Percentiles rank a stretch among this genome's conserved stretches.
These are phyloP conservation scores for Iguana delicatissima DNA, from an alignment of 2,797 vertebrate species.

Conservation along the genomic window DNA sequence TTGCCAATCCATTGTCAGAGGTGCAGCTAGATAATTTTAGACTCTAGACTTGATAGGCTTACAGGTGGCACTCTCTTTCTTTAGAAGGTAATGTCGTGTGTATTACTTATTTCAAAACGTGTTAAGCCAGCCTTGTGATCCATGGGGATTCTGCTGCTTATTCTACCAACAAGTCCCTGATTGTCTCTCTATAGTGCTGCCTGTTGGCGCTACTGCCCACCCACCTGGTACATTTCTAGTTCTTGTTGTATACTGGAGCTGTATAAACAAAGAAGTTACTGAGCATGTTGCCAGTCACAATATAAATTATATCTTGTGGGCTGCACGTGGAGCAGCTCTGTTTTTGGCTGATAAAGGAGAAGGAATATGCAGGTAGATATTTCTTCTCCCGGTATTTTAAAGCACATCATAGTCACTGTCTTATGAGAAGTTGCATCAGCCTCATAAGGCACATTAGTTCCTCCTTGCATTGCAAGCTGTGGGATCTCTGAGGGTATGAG, in stretches of 20 bases:
- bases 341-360: neutral
- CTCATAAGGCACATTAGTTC: neutral
- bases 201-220: neutral
- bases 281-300: no score
- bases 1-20: neutral
- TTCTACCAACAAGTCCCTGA: neutral
- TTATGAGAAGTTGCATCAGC: neutral
- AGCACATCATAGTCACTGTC: no score
- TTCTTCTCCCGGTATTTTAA: neutral
- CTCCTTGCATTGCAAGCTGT: neutral
- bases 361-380: neutral
- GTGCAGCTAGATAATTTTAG: neutral
- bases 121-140: neutral
- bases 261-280: neutral
- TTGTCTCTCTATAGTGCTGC: neutral
- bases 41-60: neutral
- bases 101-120: neutral
- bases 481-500: neutral
- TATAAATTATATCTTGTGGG: neutral
- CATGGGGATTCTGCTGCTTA: neutral
- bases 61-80: neutral
- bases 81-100: neutral
- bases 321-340: neutral
- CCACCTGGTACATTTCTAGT: neutral
- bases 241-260: neutral